Base-by-base conservation (phyloP, 2,797 vertebrate species). In the Spondyliosoma cantharus region DNA sequence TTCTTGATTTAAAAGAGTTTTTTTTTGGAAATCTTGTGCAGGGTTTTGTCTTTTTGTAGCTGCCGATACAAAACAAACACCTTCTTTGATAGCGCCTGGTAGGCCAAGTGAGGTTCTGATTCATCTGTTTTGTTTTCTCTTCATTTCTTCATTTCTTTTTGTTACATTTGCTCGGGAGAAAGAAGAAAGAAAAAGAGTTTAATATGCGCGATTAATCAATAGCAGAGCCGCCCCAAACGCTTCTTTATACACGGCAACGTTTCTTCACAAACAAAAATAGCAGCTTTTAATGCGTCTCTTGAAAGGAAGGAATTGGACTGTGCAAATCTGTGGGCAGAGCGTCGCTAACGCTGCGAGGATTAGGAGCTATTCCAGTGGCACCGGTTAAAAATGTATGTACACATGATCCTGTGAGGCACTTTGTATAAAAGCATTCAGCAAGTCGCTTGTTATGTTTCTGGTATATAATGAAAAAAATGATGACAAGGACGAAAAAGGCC, bases 331-430 rank as follows among this genome's bases (percentile, higher is more conserved):
- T 64, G 80, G 70, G 66, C 42, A 77, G 60, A 74, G 76, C 42
- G 14, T 71, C 24, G 15, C 45, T 68, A 66, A 50, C 65, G 20
- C 56, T 45, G 25, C 32, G 32, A 73, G 67, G 76, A 78, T 83
- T 78, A 78, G 78, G 46, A 85, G 76, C 83, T 61, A 45, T 76
- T 83, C 63, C 70, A 78, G 7, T 65, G 59, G 46, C 50, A 64
- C 5, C 3, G 71, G 86, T 92, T 85, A 91, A 90, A 91, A 89
- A 90, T 91, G 84, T 73, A 90, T 87, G 84, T 56, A 46, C 49
- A 45, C 57, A 80, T 69, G 77, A 79, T 73, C 78, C 66, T 74
- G 48, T 27, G 63, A 79, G 75, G 74, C 74, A 84, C 76, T 89
- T 88, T 86, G 70, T 85, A 56, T 87, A 84, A 87, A 90, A 90